These are phyloP conservation scores for Eubasilissa regina DNA, from an alignment of 1,140 invertebrate genomes.

Conservation along the genomic window DNA sequence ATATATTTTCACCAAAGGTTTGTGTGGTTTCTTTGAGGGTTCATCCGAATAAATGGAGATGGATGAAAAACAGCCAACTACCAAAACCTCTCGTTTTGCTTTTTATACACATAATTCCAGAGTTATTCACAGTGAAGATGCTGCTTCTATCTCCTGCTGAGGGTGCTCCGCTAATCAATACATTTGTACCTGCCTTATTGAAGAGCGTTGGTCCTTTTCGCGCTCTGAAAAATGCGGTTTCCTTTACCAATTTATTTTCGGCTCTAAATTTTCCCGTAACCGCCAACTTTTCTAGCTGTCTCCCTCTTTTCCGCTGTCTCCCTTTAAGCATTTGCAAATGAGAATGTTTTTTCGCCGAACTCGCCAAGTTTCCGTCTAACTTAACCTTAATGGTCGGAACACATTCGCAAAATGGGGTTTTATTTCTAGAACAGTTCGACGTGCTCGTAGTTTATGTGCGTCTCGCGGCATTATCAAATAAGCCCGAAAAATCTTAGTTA, in stretches of 20 bases:
- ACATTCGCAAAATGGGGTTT: background rate
- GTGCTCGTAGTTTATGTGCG: too few species aligned
- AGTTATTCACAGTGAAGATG: conserved; percentile 23
- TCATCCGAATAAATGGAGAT: background rate
- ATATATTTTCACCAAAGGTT: background rate
- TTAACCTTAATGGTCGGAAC: conserved; percentile 22
- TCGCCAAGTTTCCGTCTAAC: conserved; percentile 28
- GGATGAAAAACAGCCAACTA: background rate
- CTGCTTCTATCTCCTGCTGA: background rate
- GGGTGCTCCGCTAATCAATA: conserved; percentile 27
- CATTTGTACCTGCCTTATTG: conserved; percentile 35
- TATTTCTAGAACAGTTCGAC: too few species aligned
- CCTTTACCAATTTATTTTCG: conserved; percentile 39
- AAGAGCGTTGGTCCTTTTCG: conserved; percentile 8
- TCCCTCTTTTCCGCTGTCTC: too few species aligned
- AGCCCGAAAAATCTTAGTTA: too few species aligned
- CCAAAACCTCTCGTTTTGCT: conserved; percentile 19
- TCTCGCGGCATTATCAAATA: too few species aligned
- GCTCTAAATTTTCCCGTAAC: conserved; percentile 23
- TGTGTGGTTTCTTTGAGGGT: conserved; percentile 1
- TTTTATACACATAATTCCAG: conserved; percentile 29
- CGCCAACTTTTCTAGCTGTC: background rate
- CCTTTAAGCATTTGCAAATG: conserved; percentile 39
- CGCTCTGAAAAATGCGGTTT: conserved; percentile 39
- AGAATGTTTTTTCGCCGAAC: conserved; percentile 40